Percentiles rank a stretch among this genome's conserved stretches.
phyloP scores from a whole-genome alignment of 2,113 vertebrate species.

The Oryzias javanicus region DNA sequence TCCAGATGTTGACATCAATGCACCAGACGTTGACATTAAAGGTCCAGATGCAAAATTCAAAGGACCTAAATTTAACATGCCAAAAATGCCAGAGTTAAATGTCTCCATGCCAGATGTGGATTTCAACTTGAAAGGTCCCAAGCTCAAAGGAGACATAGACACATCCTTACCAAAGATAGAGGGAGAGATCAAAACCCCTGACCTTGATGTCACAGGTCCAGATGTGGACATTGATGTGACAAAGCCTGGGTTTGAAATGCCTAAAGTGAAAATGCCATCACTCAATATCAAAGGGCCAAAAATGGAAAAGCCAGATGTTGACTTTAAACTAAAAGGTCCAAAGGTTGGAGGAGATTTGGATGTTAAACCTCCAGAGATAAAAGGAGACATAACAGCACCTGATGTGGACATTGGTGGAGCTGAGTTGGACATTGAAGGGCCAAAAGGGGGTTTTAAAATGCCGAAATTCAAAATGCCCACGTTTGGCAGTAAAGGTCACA shows the following conservation, averaged over 20 bases:
- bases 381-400: slow-evolving; percentile 7
- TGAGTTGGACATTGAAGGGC: background rate
- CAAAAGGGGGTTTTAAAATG: slow-evolving; percentile 8
- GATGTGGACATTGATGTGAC: background rate
- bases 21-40: slow-evolving; percentile 20
- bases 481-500: background rate
- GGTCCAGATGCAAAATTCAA: slow-evolving; percentile 71
- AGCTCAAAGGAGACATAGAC: slow-evolving; percentile 19
- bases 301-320: slow-evolving; percentile 56
- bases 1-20: background rate
- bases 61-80: slow-evolving; percentile 44
- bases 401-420: background rate
- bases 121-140: slow-evolving; percentile 29
- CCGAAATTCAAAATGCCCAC: slow-evolving; percentile 21
- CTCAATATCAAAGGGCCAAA: slow-evolving; percentile 56
- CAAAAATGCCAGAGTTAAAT: slow-evolving; percentile 29
- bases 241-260: slow-evolving; percentile 8
- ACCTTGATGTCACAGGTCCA: background rate
- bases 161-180: slow-evolving; percentile 18
- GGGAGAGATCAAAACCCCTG: slow-evolving; percentile 12
- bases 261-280: slow-evolving; percentile 71
- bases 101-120: slow-evolving; percentile 25
- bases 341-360: slow-evolving; percentile 30
- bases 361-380: slow-evolving; percentile 12
- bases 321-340: slow-evolving; percentile 56